Conservation (phyloP, 2,888 invertebrate genomes). For the Agonopterix subpropinquella region DNA sequence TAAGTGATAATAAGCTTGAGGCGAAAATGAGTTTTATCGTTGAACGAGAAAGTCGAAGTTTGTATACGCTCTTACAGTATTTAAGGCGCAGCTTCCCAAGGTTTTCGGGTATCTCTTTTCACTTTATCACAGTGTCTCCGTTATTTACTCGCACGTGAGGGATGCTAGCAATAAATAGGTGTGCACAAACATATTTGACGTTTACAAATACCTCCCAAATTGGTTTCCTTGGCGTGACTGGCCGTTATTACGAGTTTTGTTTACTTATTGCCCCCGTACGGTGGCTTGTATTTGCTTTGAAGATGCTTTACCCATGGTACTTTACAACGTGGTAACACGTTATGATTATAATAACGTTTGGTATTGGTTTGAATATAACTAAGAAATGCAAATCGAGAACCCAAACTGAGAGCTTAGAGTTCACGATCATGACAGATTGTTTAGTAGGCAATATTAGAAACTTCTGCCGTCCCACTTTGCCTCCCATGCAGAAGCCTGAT, state of each 20-base stretch:
- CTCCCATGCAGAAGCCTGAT: too few relatives aligned
- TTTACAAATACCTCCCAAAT: slow-evolving; percentile 71
- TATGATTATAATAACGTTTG: too few relatives aligned
- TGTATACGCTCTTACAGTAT: slow-evolving; percentile 22
- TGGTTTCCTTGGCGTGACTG: slow-evolving; percentile 68
- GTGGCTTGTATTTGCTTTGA: slow-evolving; percentile 21
- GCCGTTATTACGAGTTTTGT: slow-evolving; percentile 64
- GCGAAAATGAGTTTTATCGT: slow-evolving; percentile 42
- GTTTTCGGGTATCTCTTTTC: slow-evolving; percentile 69
- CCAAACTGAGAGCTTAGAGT: too few relatives aligned
- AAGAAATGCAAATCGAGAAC: too few relatives aligned
- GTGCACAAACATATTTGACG: slow-evolving; percentile 72
- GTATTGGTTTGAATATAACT: too few relatives aligned
- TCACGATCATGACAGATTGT: too few relatives aligned
- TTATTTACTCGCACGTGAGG: slow-evolving; percentile 74
- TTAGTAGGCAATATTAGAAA: too few relatives aligned
- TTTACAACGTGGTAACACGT: too few relatives aligned
- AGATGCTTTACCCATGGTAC: neutral
- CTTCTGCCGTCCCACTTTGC: too few relatives aligned
- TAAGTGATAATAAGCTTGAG: slow-evolving; percentile 26
- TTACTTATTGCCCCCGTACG: slow-evolving; percentile 54
- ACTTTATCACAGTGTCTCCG: slow-evolving; percentile 71
- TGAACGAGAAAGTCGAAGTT: slow-evolving; percentile 34
- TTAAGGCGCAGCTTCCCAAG: slow-evolving; percentile 47
- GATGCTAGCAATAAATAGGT: slow-evolving; percentile 73